phyloP scores from a whole-genome alignment of 2,888 invertebrate species.

The Zygaena filipendulae region DNA sequence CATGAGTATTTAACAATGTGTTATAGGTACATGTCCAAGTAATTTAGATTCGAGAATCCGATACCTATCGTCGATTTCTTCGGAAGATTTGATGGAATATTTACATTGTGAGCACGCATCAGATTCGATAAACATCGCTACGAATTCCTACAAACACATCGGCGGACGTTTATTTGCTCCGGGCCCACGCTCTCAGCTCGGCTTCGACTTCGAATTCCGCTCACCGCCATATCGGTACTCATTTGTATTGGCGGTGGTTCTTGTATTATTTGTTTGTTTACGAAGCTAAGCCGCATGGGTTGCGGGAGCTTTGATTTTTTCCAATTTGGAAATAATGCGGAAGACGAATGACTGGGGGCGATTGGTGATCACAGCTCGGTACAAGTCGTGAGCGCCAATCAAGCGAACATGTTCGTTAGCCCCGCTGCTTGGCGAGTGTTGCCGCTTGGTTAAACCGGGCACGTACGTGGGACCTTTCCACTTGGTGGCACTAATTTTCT shows the following conservation, averaged over 20 bases:
- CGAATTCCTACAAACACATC: slow-evolving; percentile 61
- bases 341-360: slow-evolving; percentile 47
- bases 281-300: slow-evolving; percentile 56
- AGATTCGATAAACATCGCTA: slow-evolving; percentile 60
- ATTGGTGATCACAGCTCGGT: slow-evolving; percentile 30
- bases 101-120: slow-evolving; percentile 45
- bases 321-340: slow-evolving; percentile 62
- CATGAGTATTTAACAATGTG: too few species aligned
- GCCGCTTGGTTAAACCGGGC: slow-evolving; percentile 52
- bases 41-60: too few species aligned
- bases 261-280: slow-evolving; percentile 66
- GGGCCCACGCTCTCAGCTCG: slow-evolving; percentile 43
- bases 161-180: slow-evolving; percentile 58
- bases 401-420: slow-evolving; percentile 41
- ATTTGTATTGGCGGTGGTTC: slow-evolving; percentile 61
- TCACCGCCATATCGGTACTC: slow-evolving; percentile 55
- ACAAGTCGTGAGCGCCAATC: slow-evolving; percentile 41
- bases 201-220: slow-evolving; percentile 50
- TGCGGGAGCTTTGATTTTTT: slow-evolving; percentile 63
- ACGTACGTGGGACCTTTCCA: slow-evolving; percentile 63
- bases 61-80: too few species aligned
- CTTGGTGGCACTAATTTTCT: slow-evolving; percentile 59
- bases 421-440: slow-evolving; percentile 35
- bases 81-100: slow-evolving; percentile 34
- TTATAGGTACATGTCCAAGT: too few species aligned